Evolutionary conservation across 2,888 invertebrate genomes (phyloP).

Genomic region (Sycophila texana): DNA sequence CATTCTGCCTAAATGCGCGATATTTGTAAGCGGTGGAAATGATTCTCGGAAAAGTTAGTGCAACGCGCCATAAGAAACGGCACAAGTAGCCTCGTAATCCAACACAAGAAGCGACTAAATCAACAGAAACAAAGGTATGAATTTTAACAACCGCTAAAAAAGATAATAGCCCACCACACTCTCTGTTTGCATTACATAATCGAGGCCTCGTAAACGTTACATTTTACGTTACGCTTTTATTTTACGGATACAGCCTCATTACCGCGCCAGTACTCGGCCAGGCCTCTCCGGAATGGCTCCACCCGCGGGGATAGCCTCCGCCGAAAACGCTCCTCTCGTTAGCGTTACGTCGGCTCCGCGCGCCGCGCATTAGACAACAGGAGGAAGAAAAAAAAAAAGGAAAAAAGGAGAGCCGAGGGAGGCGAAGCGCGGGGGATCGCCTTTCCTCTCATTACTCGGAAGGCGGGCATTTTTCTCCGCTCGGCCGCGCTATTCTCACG

Average conservation of each 20-base stretch:
- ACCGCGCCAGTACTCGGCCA: background rate
- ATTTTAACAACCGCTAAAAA: slow-evolving; percentile 1
- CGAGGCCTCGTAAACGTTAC: background rate
- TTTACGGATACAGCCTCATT: slow-evolving; percentile 5
- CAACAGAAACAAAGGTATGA: slow-evolving; percentile 4
- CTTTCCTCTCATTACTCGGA: slow-evolving; percentile 30
- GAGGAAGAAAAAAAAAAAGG: background rate
- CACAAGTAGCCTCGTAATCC: background rate
- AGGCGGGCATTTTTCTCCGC: background rate
- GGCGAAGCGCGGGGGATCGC: background rate
- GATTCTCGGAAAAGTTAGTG: too few relatives aligned
- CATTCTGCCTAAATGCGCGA: background rate
- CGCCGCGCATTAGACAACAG: background rate
- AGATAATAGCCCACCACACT: background rate
- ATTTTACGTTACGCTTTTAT: background rate
- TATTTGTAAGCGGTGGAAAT: too few relatives aligned
- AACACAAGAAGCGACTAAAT: background rate
- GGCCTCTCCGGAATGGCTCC: too few relatives aligned
- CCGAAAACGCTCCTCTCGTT: background rate
- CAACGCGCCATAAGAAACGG: too few relatives aligned
- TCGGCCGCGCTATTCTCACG: slow-evolving; percentile 5
- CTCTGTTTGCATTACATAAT: too few relatives aligned
- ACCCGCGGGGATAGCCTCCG: too few relatives aligned
- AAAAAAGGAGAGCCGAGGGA: background rate
- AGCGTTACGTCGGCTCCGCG: background rate